These are phyloP conservation scores for Paramuricea clavata DNA, from an alignment of 92 coral and sea anemone genomes.

Conservation along the genomic window DNA sequence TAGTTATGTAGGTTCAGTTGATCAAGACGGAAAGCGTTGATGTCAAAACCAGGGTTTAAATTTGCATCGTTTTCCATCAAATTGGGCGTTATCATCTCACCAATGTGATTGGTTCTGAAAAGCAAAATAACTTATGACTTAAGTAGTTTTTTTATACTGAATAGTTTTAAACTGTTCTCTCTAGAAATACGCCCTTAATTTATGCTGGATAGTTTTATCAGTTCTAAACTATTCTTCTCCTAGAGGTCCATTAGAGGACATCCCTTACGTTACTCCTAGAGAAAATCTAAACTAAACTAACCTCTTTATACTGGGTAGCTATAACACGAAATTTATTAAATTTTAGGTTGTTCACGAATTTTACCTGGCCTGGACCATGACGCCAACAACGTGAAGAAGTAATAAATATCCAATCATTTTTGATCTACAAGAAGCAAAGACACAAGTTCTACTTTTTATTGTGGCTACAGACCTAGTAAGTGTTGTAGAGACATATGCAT, in stretches of 20 bases:
- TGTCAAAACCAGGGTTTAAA: conserved; percentile 33
- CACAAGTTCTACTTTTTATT: too few relatives aligned
- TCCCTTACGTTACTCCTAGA: not conserved
- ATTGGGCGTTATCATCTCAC: not conserved
- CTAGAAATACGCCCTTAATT: not conserved
- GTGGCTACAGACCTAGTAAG: too few relatives aligned
- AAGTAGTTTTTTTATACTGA: not conserved
- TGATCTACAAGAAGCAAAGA: too few relatives aligned
- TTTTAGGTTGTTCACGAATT: not conserved
- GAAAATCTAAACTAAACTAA: not conserved
- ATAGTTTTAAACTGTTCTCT: not conserved
- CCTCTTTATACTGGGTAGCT: not conserved
- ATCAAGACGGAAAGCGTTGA: conserved; percentile 5
- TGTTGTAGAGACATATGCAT: too few relatives aligned
- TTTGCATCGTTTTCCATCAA: conserved; percentile 17
- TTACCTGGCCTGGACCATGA: conserved; percentile 11
- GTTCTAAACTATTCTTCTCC: not conserved
- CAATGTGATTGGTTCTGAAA: conserved; percentile 12
- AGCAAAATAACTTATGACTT: not conserved
- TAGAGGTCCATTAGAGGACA: not conserved
- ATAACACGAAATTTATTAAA: not conserved
- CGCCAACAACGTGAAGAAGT: not conserved
- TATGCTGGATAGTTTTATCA: too few relatives aligned
- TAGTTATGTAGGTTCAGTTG: conserved; percentile 34
- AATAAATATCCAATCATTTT: too few relatives aligned